Percentiles rank a stretch among this genome's conserved stretches.
phyloP scores from a whole-genome alignment of 1,140 invertebrate species.

The Chironomus striatipennis region DNA sequence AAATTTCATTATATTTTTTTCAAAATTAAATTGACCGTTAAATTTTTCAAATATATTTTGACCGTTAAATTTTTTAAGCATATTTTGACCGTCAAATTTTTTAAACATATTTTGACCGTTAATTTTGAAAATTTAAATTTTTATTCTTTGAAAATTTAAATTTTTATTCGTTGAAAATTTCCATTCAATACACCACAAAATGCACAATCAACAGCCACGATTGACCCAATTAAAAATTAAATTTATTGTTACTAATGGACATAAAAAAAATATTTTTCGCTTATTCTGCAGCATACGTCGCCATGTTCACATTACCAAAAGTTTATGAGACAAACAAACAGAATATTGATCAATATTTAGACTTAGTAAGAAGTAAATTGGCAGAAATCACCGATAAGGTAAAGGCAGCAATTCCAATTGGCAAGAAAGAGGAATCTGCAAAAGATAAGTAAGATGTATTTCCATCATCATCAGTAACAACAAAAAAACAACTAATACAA shows the following conservation, averaged over 20 bases:
- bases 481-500: too few relatives aligned
- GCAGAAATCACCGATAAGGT: conserved; percentile 84
- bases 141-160: too few relatives aligned
- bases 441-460: conserved; percentile 68
- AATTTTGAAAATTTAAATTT: too few relatives aligned
- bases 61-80: too few relatives aligned
- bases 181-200: not conserved
- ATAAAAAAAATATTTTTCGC: conserved; percentile 21
- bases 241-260: too few relatives aligned
- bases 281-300: conserved; percentile 66
- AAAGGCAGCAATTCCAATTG: conserved; percentile 81
- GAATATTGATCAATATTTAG: conserved; percentile 90
- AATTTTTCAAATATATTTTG: too few relatives aligned
- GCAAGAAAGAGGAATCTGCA: conserved; percentile 72
- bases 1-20: too few relatives aligned
- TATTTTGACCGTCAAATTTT: too few relatives aligned
- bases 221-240: too few relatives aligned
- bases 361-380: conserved; percentile 77
- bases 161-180: too few relatives aligned
- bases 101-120: too few relatives aligned
- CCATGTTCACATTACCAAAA: conserved; percentile 92
- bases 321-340: conserved; percentile 96
- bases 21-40: too few relatives aligned
- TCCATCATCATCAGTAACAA: not conserved
- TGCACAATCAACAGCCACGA: not conserved